These are phyloP conservation scores for Drosophila navojoa DNA, from an alignment of 1,140 invertebrate genomes.

Conservation along the genomic window DNA sequence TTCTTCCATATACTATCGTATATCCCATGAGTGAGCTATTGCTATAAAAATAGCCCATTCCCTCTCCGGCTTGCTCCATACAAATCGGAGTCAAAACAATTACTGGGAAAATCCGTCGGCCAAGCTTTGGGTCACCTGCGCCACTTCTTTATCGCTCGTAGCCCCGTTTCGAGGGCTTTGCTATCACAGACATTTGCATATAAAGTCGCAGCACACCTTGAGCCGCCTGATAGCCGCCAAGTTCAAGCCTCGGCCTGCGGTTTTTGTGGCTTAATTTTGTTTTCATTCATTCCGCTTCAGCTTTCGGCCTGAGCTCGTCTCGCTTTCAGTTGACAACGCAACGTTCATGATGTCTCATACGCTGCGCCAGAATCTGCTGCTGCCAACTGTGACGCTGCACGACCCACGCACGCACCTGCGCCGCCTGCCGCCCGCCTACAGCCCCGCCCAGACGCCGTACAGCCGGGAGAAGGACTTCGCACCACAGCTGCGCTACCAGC, in stretches of 20 bases:
- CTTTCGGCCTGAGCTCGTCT: not conserved
- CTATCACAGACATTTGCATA: slow-evolving; percentile 33
- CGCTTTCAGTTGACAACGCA: slow-evolving; percentile 48
- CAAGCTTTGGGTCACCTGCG: not conserved
- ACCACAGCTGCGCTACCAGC: slow-evolving; percentile 62
- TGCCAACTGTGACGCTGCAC: slow-evolving; percentile 58
- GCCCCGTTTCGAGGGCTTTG: slow-evolving; percentile 8
- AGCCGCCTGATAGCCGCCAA: slow-evolving; percentile 51
- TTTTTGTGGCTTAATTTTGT: slow-evolving; percentile 38
- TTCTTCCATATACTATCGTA: too few species aligned
- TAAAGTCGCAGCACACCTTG: slow-evolving; percentile 25
- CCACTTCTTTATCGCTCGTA: slow-evolving; percentile 21
- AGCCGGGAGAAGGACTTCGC: slow-evolving; percentile 68
- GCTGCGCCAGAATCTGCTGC: slow-evolving; percentile 58
- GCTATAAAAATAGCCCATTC: too few species aligned
- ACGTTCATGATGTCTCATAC: slow-evolving; percentile 61
- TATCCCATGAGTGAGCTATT: too few species aligned
- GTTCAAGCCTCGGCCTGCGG: slow-evolving; percentile 64
- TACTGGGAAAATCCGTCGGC: not conserved
- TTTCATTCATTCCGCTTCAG: slow-evolving; percentile 29
- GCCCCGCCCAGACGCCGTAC: slow-evolving; percentile 62
- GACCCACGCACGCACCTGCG: slow-evolving; percentile 69
- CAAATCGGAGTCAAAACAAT: not conserved
- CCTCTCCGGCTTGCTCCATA: too few species aligned
- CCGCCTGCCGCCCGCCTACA: slow-evolving; percentile 65